Evolutionary conservation across 2,113 vertebrate species (phyloP), one percentile per base, ranked within the genome.

Genomic region (Brienomyrus longianalis): DNA sequence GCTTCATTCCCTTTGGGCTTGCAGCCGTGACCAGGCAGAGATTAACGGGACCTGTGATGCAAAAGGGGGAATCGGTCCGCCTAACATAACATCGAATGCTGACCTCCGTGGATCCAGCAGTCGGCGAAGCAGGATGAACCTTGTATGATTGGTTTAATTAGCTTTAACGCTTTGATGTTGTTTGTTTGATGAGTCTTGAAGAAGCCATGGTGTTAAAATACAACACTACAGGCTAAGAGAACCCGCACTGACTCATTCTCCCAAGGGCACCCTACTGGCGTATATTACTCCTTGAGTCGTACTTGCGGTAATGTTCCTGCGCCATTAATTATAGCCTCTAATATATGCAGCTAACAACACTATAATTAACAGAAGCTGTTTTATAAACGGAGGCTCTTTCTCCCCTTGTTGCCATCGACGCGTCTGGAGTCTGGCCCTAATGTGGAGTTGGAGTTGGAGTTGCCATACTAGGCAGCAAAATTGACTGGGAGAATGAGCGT

Each of bases 321-420:
- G 91, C 94, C 92, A 94, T 95, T 96, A 95, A 95, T 95, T 93
- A 92, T 92, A 77, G 92, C 70, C 92, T 51, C 13, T 94, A 94
- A 95, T 95, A 93, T 93, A 95, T 94, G 92, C 94, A 92, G 91
- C 90, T 93, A 93, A 95, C 92, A 93, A 93, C 92, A 92, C 93
- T 93, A 93, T 95, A 93, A 95, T 96, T 94, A 96, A 94, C 92
- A 94, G 92, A 93, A 92, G 92, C 92, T 90, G 93, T 92, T 94
- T 93, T 88, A 92, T 94, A 90, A 93, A 91, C 91, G 90, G 52
- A 91, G 91, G 88, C 87, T 54, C 92, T 88, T 92, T 48, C 87
- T 43, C 45, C 47, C 90, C 90, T 92, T 91, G 89, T 48, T 74
- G 45, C 62, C 88, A 88, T 91, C 89, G 83, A 86, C 92, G 87